Percentiles rank a stretch among this genome's conserved stretches.
Conservation (phyloP, 2,888 invertebrate genomes). For the Thysanoteuthis rhombus region DNA sequence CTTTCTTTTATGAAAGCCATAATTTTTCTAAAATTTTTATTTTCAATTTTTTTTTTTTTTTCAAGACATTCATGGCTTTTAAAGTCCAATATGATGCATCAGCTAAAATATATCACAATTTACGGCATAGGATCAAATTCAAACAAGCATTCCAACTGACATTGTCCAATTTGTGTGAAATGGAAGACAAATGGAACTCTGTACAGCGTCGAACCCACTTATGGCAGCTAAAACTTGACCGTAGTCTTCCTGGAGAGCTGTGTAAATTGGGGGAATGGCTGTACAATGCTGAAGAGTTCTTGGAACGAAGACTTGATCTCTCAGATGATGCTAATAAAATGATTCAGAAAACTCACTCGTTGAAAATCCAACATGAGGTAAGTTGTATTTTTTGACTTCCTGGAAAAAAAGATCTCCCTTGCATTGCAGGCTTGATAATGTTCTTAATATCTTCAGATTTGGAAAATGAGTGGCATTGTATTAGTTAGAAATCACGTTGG, state of each 20-base stretch:
- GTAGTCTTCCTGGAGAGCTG: constrained; percentile 85
- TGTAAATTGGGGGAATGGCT: constrained; percentile 90
- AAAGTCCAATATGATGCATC: constrained; percentile 82
- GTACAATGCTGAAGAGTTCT: constrained; percentile 75
- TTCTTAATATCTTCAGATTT: too few species aligned
- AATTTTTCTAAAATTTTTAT: background rate
- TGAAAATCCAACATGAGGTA: constrained; percentile 78
- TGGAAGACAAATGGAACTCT: constrained; percentile 83
- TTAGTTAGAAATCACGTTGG: too few species aligned
- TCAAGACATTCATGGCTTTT: constrained; percentile 80
- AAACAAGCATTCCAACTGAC: constrained; percentile 85
- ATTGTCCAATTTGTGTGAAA: constrained; percentile 85
- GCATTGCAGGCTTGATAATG: too few species aligned
- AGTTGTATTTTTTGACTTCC: background rate
- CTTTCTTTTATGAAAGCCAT: too few species aligned
- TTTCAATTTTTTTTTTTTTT: constrained; percentile 36
- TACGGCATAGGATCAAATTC: constrained; percentile 82
- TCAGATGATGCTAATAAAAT: constrained; percentile 76
- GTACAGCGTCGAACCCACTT: constrained; percentile 72
- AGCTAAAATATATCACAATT: constrained; percentile 78
- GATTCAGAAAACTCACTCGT: constrained; percentile 51
- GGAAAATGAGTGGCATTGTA: too few species aligned
- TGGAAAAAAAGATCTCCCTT: too few species aligned
- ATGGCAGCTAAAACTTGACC: constrained; percentile 91
- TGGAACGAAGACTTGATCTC: constrained; percentile 69